These are phyloP conservation scores for Pseudomyrmex flavicornis DNA, from an alignment of 1,140 invertebrate species.

Conservation along the genomic window DNA sequence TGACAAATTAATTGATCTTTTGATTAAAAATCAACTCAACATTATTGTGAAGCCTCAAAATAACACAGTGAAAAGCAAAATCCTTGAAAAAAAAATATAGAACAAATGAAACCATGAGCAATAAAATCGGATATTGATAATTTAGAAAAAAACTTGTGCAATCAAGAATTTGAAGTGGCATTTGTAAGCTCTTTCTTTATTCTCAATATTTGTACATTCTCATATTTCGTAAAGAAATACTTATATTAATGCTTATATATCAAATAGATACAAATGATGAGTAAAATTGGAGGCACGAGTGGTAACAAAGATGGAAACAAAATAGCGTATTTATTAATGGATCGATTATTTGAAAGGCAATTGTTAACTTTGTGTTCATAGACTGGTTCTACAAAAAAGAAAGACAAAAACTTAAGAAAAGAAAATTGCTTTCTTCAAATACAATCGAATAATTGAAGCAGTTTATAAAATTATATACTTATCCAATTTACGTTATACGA, in stretches of 20 bases:
- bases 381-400: slow-evolving; percentile 35
- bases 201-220: not conserved
- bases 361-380: slow-evolving; percentile 16
- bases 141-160: slow-evolving; percentile 1
- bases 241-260: slow-evolving; percentile 20
- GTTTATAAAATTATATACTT: slow-evolving; percentile 37
- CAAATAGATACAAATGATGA: slow-evolving; percentile 26
- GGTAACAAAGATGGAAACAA: slow-evolving; percentile 13
- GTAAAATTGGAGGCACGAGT: slow-evolving; percentile 18
- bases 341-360: slow-evolving; percentile 37
- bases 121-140: slow-evolving; percentile 18
- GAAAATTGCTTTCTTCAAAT: slow-evolving; percentile 22
- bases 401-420: slow-evolving; percentile 4
- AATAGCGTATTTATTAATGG: slow-evolving; percentile 26
- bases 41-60: not conserved
- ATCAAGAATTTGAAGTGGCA: slow-evolving; percentile 26
- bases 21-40: slow-evolving; percentile 25
- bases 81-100: not conserved
- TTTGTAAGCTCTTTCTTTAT: slow-evolving; percentile 9
- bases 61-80: not conserved
- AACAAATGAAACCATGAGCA: slow-evolving; percentile 36
- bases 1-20: slow-evolving; percentile 37
- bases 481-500: slow-evolving; percentile 9
- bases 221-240: slow-evolving; percentile 1
- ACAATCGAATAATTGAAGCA: slow-evolving; percentile 16